Conservation (phyloP, 35 echinoderm and acorn worm species). For the Lytechinus variegatus region DNA sequence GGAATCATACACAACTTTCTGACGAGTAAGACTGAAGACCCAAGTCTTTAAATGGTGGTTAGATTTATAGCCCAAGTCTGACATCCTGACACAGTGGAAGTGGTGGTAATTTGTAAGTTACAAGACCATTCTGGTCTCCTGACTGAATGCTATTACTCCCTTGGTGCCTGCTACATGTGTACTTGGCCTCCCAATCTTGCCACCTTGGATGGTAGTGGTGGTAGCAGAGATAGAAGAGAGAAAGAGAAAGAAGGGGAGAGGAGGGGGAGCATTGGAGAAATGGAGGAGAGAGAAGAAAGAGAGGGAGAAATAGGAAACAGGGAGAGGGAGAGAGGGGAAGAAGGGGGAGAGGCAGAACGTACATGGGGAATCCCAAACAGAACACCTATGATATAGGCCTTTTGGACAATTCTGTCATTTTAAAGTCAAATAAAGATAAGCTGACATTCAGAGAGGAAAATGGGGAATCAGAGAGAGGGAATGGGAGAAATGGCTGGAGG, state of each 20-base stretch:
- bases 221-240: neutral
- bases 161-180: neutral
- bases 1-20: neutral
- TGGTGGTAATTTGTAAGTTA: slow-evolving; percentile 35
- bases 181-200: neutral
- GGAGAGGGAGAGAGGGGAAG: neutral
- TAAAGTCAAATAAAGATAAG: too few relatives aligned
- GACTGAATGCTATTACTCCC: neutral
- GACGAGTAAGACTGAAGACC: neutral
- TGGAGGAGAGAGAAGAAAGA: neutral
- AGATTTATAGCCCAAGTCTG: slow-evolving; percentile 19
- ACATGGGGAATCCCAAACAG: too few relatives aligned
- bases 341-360: too few relatives aligned
- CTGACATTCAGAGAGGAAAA: too few relatives aligned
- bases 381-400: too few relatives aligned
- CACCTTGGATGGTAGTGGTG: neutral
- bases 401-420: too few relatives aligned
- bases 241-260: neutral
- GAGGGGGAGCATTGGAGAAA: neutral
- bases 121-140: neutral
- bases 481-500: too few relatives aligned
- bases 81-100: neutral
- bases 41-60: neutral
- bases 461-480: neutral
- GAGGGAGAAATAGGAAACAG: neutral